Conservation (phyloP, 2,113 vertebrate species). For the Sisor rabdophorus region DNA sequence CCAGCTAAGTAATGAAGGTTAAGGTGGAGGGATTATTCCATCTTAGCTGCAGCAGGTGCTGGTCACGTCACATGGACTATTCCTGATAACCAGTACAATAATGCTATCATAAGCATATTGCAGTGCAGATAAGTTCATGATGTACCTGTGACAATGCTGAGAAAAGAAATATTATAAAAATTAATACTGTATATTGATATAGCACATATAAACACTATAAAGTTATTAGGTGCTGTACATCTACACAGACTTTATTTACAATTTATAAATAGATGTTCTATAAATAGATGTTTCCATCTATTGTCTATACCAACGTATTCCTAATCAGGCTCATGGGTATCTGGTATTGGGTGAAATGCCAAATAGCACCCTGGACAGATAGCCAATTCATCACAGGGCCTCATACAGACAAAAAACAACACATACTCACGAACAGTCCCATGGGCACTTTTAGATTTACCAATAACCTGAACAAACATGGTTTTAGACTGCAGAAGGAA, state of each 20-base stretch:
- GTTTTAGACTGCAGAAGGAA: too few species aligned
- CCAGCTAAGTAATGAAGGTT: slow-evolving; percentile 36
- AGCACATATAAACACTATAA: neutral
- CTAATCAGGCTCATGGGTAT: too few species aligned
- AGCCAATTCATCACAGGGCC: too few species aligned
- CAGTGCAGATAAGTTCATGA: slow-evolving; percentile 14
- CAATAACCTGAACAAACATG: too few species aligned
- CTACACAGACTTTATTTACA: neutral
- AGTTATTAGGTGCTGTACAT: neutral
- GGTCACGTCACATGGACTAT: slow-evolving; percentile 45
- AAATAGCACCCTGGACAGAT: too few species aligned
- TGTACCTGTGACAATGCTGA: slow-evolving; percentile 15
- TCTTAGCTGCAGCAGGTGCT: slow-evolving; percentile 48
- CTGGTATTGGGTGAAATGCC: too few species aligned
- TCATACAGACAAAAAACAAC: too few species aligned
- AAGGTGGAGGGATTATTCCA: slow-evolving; percentile 54
- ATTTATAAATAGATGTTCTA: neutral
- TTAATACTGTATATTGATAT: neutral
- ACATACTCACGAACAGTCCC: too few species aligned
- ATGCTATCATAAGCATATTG: slow-evolving; percentile 13
- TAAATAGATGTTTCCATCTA: neutral
- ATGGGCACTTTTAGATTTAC: too few species aligned
- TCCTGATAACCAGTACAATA: slow-evolving; percentile 46
- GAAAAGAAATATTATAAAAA: neutral
- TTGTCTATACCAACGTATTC: too few species aligned